Conservation (phyloP, 2,888 invertebrate genomes). For the Bibio marci region DNA sequence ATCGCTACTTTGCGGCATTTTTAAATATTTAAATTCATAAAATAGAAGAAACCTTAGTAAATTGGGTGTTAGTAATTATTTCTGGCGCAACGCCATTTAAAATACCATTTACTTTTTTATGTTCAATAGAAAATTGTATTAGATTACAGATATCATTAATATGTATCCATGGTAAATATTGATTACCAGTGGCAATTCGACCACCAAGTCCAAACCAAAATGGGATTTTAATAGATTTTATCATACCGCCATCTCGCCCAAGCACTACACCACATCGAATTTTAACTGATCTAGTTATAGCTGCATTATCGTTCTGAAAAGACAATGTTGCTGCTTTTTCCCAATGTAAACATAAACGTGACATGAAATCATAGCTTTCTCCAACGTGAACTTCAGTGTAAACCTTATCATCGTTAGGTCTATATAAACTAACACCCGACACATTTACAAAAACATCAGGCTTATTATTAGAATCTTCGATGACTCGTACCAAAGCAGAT, state of each 20-base stretch:
- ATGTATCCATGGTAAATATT: constrained; percentile 92
- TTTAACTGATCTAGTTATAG: constrained; percentile 25
- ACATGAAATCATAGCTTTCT: constrained; percentile 56
- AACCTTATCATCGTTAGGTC: constrained; percentile 42
- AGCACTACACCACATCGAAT: constrained; percentile 75
- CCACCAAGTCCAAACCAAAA: constrained; percentile 78
- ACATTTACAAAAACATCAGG: constrained; percentile 65
- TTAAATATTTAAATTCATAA: too few relatives aligned
- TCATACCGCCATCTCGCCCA: constrained; percentile 77
- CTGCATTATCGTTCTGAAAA: not conserved
- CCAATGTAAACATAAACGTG: constrained; percentile 68
- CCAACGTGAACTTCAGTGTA: constrained; percentile 62
- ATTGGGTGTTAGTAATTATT: constrained; percentile 43
- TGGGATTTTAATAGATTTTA: constrained; percentile 65
- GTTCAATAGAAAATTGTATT: constrained; percentile 58
- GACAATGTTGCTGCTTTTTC: constrained; percentile 50
- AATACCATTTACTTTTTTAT: constrained; percentile 48
- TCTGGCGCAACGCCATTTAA: constrained; percentile 82
- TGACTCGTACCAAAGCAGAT: constrained; percentile 49
- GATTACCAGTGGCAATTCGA: constrained; percentile 61
- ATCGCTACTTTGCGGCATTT: too few relatives aligned
- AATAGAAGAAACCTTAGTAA: constrained; percentile 57
- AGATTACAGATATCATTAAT: constrained; percentile 56
- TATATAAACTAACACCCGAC: constrained; percentile 83
- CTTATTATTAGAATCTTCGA: constrained; percentile 38